Base-by-base conservation (phyloP, 2,113 vertebrate species). In the Salminus brasiliensis region DNA sequence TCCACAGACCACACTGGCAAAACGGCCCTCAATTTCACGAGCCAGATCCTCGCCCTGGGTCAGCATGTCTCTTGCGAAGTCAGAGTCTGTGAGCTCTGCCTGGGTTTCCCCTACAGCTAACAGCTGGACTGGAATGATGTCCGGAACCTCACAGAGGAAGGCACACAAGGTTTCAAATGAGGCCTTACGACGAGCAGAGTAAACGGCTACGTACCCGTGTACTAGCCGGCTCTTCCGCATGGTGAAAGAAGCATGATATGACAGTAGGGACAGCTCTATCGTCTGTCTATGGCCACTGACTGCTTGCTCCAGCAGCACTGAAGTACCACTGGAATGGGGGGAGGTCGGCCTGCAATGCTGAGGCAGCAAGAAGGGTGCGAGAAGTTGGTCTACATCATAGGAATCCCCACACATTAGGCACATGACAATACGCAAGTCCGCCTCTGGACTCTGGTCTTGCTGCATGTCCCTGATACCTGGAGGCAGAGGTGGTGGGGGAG, bases 321-420 rank as follows among this genome's bases (percentile, higher is more conserved):
- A 96, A 65, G 91, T 93, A 49, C 92, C 91, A 43, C 90, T 87
- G 80, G 78, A 80, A 29, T 84, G 85, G 15, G 94, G 92, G 0
- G 93, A 93, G 1, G 95, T 93, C 1, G 96, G 95, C 30, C 94
- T 91, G 85, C 92, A 97, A 69, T 93, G 87, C 57, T 93, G 97
- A 53, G 95, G 93, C 85, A 96, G 95, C 16, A 99, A 90, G 74
- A 98, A 92, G 30, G 96, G 96, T 2, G 92, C 86, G 7, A 98
- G 91, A 49, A 98, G 91, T 70, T 98, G 96, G 0, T 98, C 97
- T 0, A 92, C 87, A 23, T 92, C 89, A 49, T 93, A 96, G 0
- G 94, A 89, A 57, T 99, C 97, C 0, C 97, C 97, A 41, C 97
- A 99, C 96, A 99, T 97, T 80, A 99, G 80, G 85, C 97, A 99